Evolutionary conservation across 2,888 invertebrate genomes (phyloP), one percentile per base, ranked within the genome.

Genomic region (Sminthurides aquaticus): DNA sequence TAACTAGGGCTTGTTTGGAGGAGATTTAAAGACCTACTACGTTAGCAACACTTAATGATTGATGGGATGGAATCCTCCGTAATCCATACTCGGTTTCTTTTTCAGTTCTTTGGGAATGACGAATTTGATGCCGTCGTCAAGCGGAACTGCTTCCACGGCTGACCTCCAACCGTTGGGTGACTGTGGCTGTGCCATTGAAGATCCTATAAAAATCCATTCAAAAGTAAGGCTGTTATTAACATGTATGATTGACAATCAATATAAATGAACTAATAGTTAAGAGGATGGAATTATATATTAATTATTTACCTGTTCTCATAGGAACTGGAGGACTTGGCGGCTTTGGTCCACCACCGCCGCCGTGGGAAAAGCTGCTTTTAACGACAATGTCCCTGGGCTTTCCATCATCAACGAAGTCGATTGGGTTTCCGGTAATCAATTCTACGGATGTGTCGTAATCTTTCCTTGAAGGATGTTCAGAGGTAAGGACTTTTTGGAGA

Each of bases 361-460:
- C 65, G 43, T 69, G 69, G 57, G 68, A 68, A 29, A 69, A 71
- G 57, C 71, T 71, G 24, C 68, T 67, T 58, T 70, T 71, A 59
- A 71, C 71, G 29, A 71, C 66, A 28, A 71, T 69, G 57, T 71
- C 71, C n/a, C 71, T 57, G 1, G 69, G 69, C 52, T 64, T 55
- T 26, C 55, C 64, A 2, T 67, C 66, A 43, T 67, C 69, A 3
- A 65, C 60, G 43, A 61, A 59, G 3, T 55, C 60, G 24, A 67
- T 61, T 0, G 68, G 68, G 22, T 68, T 67, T 1, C 68, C 71
- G 1, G 71, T 71, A 24, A 71, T 70, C 8, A 71, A 55, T 48
- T 71, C 71, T 3, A 70, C 58, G 25, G 64, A 62, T 20, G 62
- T 64, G 52, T 71, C 71, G 29, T 71, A 71, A 52, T 71, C 71